Evolutionary conservation across 2,113 vertebrate species (phyloP).

Genomic region (Dinomys branickii): DNA sequence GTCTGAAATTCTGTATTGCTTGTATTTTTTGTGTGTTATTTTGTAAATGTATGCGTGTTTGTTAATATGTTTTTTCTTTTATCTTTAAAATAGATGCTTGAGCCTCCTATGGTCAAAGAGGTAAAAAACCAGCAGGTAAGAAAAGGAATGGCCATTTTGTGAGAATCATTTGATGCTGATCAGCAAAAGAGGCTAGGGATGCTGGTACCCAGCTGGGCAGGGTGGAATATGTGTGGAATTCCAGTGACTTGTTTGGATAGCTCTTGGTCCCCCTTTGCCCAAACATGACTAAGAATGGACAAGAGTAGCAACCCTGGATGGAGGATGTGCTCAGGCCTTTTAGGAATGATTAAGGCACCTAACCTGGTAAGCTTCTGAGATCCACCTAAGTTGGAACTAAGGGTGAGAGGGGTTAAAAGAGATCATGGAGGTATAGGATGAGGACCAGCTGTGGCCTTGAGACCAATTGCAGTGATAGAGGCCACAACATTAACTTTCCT

Average conservation of each 20-base stretch:
- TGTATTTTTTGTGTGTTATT: no score
- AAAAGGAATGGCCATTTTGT: not conserved
- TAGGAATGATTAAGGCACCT: not conserved
- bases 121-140: not conserved
- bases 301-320: not conserved
- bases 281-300: not conserved
- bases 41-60: no score
- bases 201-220: no score
- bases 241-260: not conserved
- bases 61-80: no score
- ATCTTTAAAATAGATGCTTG: not conserved
- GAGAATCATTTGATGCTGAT: not conserved
- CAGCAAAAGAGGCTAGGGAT: not conserved
- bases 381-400: not conserved
- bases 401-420: not conserved
- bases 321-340: not conserved
- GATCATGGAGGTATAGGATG: not conserved
- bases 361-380: not conserved
- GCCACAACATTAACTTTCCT: not conserved
- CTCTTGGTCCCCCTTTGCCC: not conserved
- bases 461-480: not conserved
- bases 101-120: not conserved
- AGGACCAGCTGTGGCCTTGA: not conserved
- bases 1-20: no score
- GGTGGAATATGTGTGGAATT: not conserved